Base-by-base conservation (phyloP, 2,888 invertebrate species). In the Drosophila longiperda region DNA sequence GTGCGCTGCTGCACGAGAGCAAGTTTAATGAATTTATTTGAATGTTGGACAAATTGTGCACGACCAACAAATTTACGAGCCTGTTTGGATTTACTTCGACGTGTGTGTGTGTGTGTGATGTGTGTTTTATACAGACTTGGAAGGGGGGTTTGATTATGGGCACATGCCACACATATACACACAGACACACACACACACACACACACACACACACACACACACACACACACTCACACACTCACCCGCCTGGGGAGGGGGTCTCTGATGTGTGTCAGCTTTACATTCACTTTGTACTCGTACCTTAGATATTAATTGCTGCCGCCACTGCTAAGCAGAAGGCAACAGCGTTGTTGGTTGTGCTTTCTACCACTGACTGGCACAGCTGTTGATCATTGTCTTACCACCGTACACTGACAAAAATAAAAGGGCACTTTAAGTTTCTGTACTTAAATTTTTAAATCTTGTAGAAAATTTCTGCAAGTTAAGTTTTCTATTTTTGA, bases 31-130 rank as follows among this genome's bases (percentile, higher is more conserved):
- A 90, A 90, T 87, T 87, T 87, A 87, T 87, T 89, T 90, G 87
- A 87, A 87, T 87, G 89, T 87, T 90, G 89, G 87, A 87, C 87
- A 87, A 87, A 90, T 87, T 87, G 87, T 89, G 84, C 90, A 89
- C 87, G 90, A 87, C 89, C 87, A 83, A 73, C 77, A 82, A 82
- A 87, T 87, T 87, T 87, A 87, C 84, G 90, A 90, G 73, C 84
- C 77, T 84, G 74, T 69, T 75, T 75, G 71, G 54, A 40, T 64
- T 65, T 80, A 64, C 61, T 61, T 76, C 63, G 60, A 62, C 59
- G 48, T 42, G 49, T 60, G 6, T 49, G 32, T 48, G 52, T 52
- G 52, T 59, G 34, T n/a, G 42, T 29, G 58, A 45, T 15, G 15
- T 45, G 23, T 45, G 15, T 23, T 45, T 45, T 45, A 23, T 45